Base-by-base conservation (phyloP, 2,797 vertebrate species). In the Sphenopsis melanotis region DNA sequence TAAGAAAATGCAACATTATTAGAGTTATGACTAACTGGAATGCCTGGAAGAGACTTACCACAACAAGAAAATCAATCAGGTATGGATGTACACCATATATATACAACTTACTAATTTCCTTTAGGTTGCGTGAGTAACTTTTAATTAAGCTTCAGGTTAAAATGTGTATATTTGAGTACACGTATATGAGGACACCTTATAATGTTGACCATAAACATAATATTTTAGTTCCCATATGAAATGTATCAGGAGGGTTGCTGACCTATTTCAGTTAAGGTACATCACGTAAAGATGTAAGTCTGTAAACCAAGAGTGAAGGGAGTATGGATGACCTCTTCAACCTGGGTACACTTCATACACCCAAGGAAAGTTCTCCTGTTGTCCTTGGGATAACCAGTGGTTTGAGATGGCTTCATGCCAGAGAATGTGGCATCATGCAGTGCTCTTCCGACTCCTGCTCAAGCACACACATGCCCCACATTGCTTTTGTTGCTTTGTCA, bases 351-450 rank as follows among this genome's bases (percentile, higher is more conserved):
- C 30, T 76, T 61, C 18, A 55, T 18, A 32, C 2, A 55, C 6
- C 18, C 44, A 34, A 21, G 16, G 16, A 55, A 82, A 76, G 27
- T 36, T 83, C 20, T 91, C 36, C 15, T 39, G 6, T 8, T 65
- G 26, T 52, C 69, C 56, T 80, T 42, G 14, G 47, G n/a, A 36
- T 20, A 66, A 76, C 5, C 55, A 56, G 7, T 32, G 39, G 41
- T 44, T 79, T 61, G 15, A 36, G 50, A 26, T 27, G 36, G 22
- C 27, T 32, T 23, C 24, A 36, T 36, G 37, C 49, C 74, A n/a
- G 68, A 71, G 10, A 9, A 41, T 0, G 0, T 0, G 2, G n/a
- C 42, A 63, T 27, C 4, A 4, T 56, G 22, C 26, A 69, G 10
- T 27, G 53, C 20, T 34, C 26, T 56, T 44, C 52, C 41, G 34